A percentile compares a stretch with the other conserved stretches of the same genome.
Evolutionary conservation across 2,797 vertebrate species (phyloP).

Genomic region (Zenarchopterus dispar): DNA sequence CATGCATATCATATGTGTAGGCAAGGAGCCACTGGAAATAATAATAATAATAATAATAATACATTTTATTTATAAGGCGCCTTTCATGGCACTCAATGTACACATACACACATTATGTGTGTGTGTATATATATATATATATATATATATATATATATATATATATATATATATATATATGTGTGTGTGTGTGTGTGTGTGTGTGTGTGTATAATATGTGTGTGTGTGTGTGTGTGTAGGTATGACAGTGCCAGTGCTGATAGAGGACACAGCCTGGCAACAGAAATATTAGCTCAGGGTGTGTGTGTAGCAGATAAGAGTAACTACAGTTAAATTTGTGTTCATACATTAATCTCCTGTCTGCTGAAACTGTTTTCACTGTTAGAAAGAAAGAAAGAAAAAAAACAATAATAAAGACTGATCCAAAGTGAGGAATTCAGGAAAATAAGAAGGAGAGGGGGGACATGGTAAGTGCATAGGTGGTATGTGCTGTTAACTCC

Average conservation of each 20-base stretch:
- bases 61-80: no score
- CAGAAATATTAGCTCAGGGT: not conserved
- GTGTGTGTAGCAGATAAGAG: not conserved
- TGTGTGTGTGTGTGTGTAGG: no score
- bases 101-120: no score
- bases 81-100: no score
- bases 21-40: not conserved
- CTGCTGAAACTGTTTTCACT: not conserved
- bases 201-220: no score
- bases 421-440: conserved; percentile 17
- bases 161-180: no score
- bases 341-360: not conserved
- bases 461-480: conserved; percentile 8
- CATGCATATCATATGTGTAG: not conserved
- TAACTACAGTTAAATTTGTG: not conserved
- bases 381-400: no score
- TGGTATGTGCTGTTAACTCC: conserved; percentile 23
- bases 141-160: no score
- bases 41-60: no score
- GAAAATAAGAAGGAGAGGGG: conserved; percentile 5
- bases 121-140: no score
- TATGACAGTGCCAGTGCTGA: no score
- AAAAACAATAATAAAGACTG: not conserved
- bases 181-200: not conserved
- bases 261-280: no score